Base-by-base conservation (phyloP, 2,113 vertebrate species). In the Rhinogobius similis region DNA sequence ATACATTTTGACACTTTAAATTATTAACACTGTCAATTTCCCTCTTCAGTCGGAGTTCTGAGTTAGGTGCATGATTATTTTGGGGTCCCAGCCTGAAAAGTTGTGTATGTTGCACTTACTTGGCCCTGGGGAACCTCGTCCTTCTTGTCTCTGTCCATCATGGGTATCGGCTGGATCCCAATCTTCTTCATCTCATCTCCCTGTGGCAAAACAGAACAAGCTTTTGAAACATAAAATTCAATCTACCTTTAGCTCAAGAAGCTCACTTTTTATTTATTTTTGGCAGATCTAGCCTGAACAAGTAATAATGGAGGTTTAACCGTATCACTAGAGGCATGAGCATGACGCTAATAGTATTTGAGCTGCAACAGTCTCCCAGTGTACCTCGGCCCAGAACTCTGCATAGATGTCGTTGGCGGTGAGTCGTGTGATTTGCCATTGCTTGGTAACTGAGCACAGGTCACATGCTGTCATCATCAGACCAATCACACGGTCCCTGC, bases 401-500 rank as follows among this genome's bases (percentile, higher is more conserved):
- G 97, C 96, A 55, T 99, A 99, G 87, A 99, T 99, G 76, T 99
- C 98, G 9, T 96, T 98, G 68, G 97, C 95, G 0, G 94, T 99
- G 89, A 96, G 69, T 76, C 95, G 94, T 69, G 97, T 98, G 79
- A 97, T 94, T 5, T 94, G 94, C 98, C 98, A 99, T 70, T 97
- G 83, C 82, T 99, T 99, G 59, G 98, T 99, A 64, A 99, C 98
- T 70, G 98, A 99, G 77, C 97, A 99, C 67, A 99, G 94, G 88
- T 99, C 98, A 91, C 98, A 99, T 81, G 97, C 96, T 2, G 98
- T 99, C 98, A 99, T 99, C 97, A 99, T 96, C 91, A 99, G 90
- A 73, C 95, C 98, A 81, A 99, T 98, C 80, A 98, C 94, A 65
- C 96, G 95, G 74, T 99, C 97, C 92, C 98, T 99, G 83, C 72